These are phyloP conservation scores for Malthinus flaveolus DNA, from an alignment of 2,888 invertebrate species.

Conservation along the genomic window DNA sequence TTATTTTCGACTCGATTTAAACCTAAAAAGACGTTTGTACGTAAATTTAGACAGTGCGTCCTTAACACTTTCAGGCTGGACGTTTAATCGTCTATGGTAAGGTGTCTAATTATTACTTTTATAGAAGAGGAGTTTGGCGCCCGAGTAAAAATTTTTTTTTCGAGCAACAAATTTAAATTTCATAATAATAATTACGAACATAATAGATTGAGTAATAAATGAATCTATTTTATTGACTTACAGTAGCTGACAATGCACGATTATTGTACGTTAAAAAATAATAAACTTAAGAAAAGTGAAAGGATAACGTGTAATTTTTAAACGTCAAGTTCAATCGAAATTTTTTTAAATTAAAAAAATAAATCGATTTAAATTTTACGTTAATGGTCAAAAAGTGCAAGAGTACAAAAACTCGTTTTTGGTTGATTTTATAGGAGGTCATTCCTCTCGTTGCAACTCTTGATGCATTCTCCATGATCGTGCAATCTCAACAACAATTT, in stretches of 20 bases:
- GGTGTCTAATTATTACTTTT: no score
- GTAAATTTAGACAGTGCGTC: no score
- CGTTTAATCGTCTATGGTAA: no score
- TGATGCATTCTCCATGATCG: constrained; percentile 32
- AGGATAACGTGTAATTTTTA: constrained; percentile 16
- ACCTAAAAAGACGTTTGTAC: no score
- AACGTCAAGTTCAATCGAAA: neutral
- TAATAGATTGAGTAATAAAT: neutral
- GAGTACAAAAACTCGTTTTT: constrained; percentile 49
- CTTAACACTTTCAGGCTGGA: no score
- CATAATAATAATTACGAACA: neutral
- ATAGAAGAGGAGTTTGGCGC: no score
- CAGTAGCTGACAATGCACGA: constrained; percentile 11
- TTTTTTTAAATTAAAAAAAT: neutral
- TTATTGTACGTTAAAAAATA: neutral
- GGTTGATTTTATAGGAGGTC: constrained; percentile 49
- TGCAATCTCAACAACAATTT: constrained; percentile 19
- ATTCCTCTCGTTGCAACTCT: constrained; percentile 45
- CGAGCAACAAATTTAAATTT: no score
- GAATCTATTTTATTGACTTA: constrained; percentile 1
- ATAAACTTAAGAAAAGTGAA: constrained; percentile 15
- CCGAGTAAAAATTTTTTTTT: no score
- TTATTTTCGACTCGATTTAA: no score
- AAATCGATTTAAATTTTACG: constrained; percentile 40
- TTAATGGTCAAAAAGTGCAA: constrained; percentile 43